These are phyloP conservation scores for Eulemur rufifrons DNA, from an alignment of 2,113 vertebrate genomes.

Conservation along the genomic window DNA sequence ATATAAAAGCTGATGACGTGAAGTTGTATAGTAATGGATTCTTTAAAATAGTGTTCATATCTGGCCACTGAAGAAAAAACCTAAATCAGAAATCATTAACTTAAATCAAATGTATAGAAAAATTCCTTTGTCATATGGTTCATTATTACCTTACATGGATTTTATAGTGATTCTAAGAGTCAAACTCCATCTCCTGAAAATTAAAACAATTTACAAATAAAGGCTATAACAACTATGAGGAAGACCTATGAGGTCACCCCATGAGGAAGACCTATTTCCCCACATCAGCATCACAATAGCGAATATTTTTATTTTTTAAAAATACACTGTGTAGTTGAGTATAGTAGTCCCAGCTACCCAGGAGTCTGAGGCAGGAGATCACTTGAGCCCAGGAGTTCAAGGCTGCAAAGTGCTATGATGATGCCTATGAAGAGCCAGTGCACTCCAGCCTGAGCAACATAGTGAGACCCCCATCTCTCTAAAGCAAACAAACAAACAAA, in stretches of 20 bases:
- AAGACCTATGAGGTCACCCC: background rate
- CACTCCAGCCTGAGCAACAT: background rate
- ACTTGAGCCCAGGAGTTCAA: background rate
- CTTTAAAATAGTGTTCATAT: background rate
- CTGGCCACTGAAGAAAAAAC: slow-evolving; percentile 3
- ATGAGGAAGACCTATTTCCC: background rate
- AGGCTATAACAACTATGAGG: background rate
- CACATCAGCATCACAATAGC: background rate
- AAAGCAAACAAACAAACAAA: too few relatives aligned
- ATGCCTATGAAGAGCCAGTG: background rate
- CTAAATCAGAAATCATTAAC: background rate
- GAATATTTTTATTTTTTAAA: background rate
- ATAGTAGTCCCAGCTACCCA: background rate
- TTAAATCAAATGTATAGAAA: slow-evolving; percentile 15
- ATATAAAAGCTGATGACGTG: background rate
- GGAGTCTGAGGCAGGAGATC: background rate
- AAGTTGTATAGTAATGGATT: background rate
- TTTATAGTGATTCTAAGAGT: background rate
- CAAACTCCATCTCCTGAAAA: background rate
- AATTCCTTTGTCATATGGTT: background rate
- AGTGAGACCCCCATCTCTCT: background rate
- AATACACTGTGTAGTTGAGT: background rate
- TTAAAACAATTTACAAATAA: slow-evolving; percentile 12
- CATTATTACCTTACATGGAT: background rate
- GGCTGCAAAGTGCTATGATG: background rate